Conservation (phyloP, 2,797 vertebrate species). For the Tenualosa ilisha region DNA sequence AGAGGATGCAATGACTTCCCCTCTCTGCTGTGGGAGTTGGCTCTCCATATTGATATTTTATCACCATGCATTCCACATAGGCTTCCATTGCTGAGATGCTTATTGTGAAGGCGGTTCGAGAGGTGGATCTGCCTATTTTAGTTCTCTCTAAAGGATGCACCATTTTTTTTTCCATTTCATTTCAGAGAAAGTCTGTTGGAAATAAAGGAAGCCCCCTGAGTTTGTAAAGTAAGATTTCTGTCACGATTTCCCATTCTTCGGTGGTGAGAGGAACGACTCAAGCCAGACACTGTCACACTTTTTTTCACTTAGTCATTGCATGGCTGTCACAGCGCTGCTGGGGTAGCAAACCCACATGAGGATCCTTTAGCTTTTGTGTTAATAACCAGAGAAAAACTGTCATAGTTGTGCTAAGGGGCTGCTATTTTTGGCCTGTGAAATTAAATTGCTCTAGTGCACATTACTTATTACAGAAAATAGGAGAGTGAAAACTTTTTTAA, state of each 20-base stretch:
- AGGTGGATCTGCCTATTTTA: background rate
- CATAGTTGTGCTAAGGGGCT: background rate
- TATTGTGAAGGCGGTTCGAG: background rate
- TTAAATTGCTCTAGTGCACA: background rate
- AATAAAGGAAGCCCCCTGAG: background rate
- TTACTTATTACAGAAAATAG: background rate
- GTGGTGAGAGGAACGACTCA: background rate
- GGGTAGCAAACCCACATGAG: background rate
- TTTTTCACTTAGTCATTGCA: background rate
- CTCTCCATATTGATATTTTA: background rate
- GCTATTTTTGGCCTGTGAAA: background rate
- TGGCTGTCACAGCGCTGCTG: background rate
- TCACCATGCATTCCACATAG: background rate
- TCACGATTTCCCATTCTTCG: background rate
- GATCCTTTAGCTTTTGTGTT: background rate
- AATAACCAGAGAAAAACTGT: background rate
- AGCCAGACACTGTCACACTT: background rate
- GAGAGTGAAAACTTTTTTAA: background rate
- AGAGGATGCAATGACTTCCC: background rate
- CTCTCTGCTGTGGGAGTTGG: conserved; percentile 8
- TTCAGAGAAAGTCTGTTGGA: background rate
- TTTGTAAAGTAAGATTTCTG: background rate
- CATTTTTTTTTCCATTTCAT: background rate
- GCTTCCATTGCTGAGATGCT: background rate
- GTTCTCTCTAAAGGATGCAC: background rate